These are phyloP conservation scores for Ethmia dodecea DNA, from an alignment of 2,888 invertebrate genomes.

Conservation along the genomic window DNA sequence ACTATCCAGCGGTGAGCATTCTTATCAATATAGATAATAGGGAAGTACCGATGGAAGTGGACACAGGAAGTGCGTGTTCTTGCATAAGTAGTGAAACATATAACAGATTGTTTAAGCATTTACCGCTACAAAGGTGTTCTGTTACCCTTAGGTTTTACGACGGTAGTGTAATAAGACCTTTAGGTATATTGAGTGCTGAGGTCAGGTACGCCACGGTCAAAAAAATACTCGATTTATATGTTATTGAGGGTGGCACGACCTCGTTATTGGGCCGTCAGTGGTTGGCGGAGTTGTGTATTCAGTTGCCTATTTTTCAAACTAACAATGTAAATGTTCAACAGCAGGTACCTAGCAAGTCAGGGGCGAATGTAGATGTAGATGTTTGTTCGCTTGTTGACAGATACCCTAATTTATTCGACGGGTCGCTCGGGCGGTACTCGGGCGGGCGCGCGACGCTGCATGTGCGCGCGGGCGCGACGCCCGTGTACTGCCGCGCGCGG, in stretches of 20 bases:
- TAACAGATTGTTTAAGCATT: constrained; percentile 4
- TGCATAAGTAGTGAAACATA: constrained; percentile 12
- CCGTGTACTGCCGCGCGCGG: constrained; percentile 7
- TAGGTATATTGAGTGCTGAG: constrained; percentile 5
- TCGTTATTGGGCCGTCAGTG: constrained; percentile 13
- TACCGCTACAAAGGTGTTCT: constrained; percentile 10
- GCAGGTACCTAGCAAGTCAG: background rate
- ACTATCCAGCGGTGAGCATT: constrained; percentile 13
- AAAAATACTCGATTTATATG: constrained; percentile 11
- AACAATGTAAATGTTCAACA: no score
- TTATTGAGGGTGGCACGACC: constrained; percentile 10
- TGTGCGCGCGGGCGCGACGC: constrained; percentile 12
- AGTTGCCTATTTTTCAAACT: constrained; percentile 1
- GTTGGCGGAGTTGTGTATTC: constrained; percentile 10
- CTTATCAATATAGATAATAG: constrained; percentile 5
- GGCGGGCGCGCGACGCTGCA: constrained; percentile 9
- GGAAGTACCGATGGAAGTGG: constrained; percentile 14
- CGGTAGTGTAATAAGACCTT: constrained; percentile 3
- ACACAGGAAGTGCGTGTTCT: constrained; percentile 14
- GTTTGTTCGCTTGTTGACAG: background rate
- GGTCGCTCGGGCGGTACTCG: constrained; percentile 6
- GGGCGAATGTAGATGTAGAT: background rate
- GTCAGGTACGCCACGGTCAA: constrained; percentile 2
- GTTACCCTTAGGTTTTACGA: constrained; percentile 9
- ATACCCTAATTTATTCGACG: background rate